These are phyloP conservation scores for Aphidius gifuensis DNA, from an alignment of 1,140 invertebrate genomes.

Conservation along the genomic window DNA sequence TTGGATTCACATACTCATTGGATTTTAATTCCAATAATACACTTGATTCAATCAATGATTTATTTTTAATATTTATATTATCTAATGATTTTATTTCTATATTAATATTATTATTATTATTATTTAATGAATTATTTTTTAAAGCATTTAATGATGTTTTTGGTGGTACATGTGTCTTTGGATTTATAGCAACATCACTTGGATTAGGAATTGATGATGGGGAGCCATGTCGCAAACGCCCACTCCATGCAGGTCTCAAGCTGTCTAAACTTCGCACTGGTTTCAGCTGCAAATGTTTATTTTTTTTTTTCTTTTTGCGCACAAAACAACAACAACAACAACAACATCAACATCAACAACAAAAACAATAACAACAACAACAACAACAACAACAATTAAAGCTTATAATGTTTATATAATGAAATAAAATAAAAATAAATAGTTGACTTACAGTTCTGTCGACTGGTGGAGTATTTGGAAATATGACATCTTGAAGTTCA, in stretches of 20 bases:
- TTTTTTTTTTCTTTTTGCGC: neutral
- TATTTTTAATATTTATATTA: too few species aligned
- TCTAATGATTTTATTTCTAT: neutral
- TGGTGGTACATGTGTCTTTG: neutral
- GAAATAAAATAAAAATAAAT: conserved; percentile 13
- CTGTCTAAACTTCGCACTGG: conserved; percentile 62
- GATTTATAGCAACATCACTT: conserved; percentile 19
- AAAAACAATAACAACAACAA: conserved; percentile 7
- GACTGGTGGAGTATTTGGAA: conserved; percentile 54
- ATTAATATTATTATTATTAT: conserved; percentile 3
- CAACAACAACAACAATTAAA: conserved; percentile 19
- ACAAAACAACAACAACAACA: neutral
- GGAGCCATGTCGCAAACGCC: conserved; percentile 44
- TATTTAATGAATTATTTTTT: conserved; percentile 6
- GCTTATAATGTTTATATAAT: neutral
- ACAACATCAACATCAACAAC: neutral
- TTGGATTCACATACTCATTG: conserved; percentile 33
- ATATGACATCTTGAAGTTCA: conserved; percentile 64
- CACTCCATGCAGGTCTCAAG: conserved; percentile 55
- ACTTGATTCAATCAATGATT: too few species aligned
- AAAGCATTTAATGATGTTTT: conserved; percentile 17
- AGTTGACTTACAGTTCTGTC: conserved; percentile 57
- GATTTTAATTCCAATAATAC: conserved; percentile 29
- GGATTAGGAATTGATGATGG: conserved; percentile 42
- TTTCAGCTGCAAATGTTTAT: conserved; percentile 58